Conservation (phyloP, 1,140 invertebrate species). For the Lordiphosa mommai region DNA sequence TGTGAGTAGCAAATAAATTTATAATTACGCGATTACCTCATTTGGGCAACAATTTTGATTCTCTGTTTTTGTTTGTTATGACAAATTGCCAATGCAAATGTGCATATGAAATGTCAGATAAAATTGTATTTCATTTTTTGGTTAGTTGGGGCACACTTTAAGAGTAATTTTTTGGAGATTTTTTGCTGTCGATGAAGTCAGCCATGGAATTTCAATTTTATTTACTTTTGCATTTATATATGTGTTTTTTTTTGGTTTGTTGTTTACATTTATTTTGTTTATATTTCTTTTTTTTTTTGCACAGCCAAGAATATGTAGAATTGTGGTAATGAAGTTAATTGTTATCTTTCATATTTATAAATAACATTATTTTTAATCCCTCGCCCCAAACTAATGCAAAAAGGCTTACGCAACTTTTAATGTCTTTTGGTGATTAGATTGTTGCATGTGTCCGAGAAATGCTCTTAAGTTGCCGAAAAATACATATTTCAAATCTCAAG, state of each 20-base stretch:
- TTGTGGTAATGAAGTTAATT: constrained; percentile 40
- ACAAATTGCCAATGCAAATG: constrained; percentile 59
- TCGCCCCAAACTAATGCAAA: constrained; percentile 13
- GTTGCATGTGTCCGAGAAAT: constrained; percentile 44
- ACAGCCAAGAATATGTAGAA: background rate
- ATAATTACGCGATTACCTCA: constrained; percentile 79
- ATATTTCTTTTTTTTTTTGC: background rate
- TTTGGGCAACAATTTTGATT: constrained; percentile 62
- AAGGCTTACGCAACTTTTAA: constrained; percentile 51
- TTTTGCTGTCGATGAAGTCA: constrained; percentile 18
- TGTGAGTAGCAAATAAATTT: constrained; percentile 54
- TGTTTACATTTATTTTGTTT: background rate
- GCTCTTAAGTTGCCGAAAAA: constrained; percentile 4
- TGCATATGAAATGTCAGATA: constrained; percentile 19
- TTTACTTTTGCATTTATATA: too few species aligned
- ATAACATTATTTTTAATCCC: constrained; percentile 43
- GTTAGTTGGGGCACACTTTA: background rate
- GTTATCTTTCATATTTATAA: constrained; percentile 46
- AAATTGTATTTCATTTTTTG: constrained; percentile 22
- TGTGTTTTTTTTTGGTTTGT: constrained; percentile 5
- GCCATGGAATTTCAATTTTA: background rate
- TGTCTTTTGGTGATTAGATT: constrained; percentile 51
- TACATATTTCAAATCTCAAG: constrained; percentile 55
- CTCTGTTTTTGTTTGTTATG: constrained; percentile 14
- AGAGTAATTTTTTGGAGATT: background rate